Conservation (phyloP, 2,113 vertebrate genomes). For the Rhadina sibilatrix region DNA sequence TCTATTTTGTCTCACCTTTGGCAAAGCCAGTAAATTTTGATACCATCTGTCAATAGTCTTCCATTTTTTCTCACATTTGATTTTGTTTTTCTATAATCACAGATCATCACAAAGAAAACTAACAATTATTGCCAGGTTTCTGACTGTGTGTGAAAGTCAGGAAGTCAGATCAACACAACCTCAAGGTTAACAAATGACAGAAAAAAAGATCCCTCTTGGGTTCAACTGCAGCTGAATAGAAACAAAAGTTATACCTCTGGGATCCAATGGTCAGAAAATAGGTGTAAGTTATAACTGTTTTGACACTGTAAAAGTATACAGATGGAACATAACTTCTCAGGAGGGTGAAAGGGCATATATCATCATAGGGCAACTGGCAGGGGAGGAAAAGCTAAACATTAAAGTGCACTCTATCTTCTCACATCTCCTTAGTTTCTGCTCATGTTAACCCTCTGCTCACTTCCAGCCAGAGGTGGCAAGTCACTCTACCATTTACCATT, state of each 20-base stretch:
- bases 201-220: slow-evolving; percentile 4
- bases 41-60: not conserved
- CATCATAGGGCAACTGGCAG: slow-evolving; percentile 38
- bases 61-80: not conserved
- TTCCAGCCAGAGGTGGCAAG: not conserved
- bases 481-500: not conserved
- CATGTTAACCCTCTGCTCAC: slow-evolving; percentile 33
- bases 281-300: slow-evolving; percentile 62
- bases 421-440: slow-evolving; percentile 24
- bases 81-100: slow-evolving; percentile 41
- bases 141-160: slow-evolving; percentile 41
- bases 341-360: slow-evolving; percentile 37
- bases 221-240: slow-evolving; percentile 35
- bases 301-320: slow-evolving; percentile 57
- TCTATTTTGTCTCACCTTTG: not conserved
- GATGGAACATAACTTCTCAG: slow-evolving; percentile 53
- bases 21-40: not conserved
- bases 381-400: slow-evolving; percentile 56
- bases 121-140: slow-evolving; percentile 51
- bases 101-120: slow-evolving; percentile 36
- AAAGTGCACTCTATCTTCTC: slow-evolving; percentile 40
- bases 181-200: slow-evolving; percentile 51
- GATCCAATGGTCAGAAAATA: slow-evolving; percentile 55
- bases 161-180: slow-evolving; percentile 60
- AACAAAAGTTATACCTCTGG: slow-evolving; percentile 53